A percentile compares a stretch with the other conserved stretches of the same genome.
Conservation (phyloP, 1,140 invertebrate genomes). For the Calephelis virginiensis region DNA sequence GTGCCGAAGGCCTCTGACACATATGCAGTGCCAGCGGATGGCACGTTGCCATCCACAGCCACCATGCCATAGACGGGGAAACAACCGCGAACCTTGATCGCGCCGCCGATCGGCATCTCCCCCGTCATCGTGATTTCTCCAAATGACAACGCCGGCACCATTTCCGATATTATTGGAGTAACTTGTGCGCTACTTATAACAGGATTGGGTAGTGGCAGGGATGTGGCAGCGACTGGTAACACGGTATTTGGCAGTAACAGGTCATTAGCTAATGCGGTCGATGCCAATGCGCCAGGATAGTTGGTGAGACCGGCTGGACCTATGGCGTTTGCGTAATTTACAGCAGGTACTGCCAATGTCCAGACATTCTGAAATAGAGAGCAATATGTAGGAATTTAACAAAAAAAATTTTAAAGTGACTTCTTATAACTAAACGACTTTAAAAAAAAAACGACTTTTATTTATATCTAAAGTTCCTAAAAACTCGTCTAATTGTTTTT, state of each 20-base stretch:
- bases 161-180: slow-evolving; percentile 47
- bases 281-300: neutral
- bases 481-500: no score
- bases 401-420: no score
- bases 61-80: slow-evolving; percentile 64
- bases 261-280: neutral
- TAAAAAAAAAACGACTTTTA: no score
- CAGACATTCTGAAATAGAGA: slow-evolving; percentile 26
- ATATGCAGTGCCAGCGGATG: slow-evolving; percentile 50
- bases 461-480: no score
- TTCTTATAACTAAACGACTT: no score
- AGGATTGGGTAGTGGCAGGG: slow-evolving; percentile 22
- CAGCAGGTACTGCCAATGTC: slow-evolving; percentile 11
- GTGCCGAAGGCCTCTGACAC: slow-evolving; percentile 39
- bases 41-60: slow-evolving; percentile 51
- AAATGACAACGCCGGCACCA: slow-evolving; percentile 53
- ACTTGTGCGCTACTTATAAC: slow-evolving; percentile 40
- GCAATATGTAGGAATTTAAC: neutral
- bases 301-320: neutral
- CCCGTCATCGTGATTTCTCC: slow-evolving; percentile 58
- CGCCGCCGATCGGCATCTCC: slow-evolving; percentile 57
- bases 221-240: neutral
- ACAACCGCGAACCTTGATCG: slow-evolving; percentile 58
- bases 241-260: slow-evolving; percentile 21
- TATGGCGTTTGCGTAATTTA: slow-evolving; percentile 15